These are phyloP conservation scores for Charina bottae DNA, from an alignment of 2,113 vertebrate species.

Conservation along the genomic window DNA sequence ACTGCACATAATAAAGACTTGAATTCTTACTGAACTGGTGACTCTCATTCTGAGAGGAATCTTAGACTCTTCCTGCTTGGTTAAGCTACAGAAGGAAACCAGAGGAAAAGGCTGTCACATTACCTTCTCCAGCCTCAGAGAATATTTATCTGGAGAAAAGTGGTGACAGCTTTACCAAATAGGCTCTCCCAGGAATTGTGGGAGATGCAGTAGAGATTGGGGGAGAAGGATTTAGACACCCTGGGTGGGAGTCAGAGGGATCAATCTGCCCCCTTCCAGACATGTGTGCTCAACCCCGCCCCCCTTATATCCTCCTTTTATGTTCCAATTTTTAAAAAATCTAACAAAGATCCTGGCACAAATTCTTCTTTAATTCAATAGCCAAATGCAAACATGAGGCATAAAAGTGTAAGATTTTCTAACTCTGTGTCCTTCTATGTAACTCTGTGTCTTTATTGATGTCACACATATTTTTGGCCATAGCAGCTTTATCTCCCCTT, in stretches of 20 bases:
- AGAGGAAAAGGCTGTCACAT: background rate
- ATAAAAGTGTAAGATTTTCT: background rate
- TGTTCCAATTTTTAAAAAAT: background rate
- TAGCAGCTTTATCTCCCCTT: background rate
- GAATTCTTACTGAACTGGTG: background rate
- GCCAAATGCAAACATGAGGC: background rate
- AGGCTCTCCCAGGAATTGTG: background rate
- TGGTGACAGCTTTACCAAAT: background rate
- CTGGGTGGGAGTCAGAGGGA: background rate
- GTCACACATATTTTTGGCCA: background rate
- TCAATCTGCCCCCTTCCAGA: background rate
- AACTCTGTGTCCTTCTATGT: background rate
- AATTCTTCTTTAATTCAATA: background rate
- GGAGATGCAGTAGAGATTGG: background rate
- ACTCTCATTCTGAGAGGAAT: background rate
- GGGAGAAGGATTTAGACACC: background rate
- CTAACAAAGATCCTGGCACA: background rate
- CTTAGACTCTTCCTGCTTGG: background rate
- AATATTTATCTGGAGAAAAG: background rate
- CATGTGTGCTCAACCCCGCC: background rate
- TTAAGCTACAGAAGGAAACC: background rate
- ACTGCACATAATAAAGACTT: too few relatives aligned
- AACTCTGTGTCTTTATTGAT: fast-evolving
- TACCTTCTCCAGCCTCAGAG: background rate
- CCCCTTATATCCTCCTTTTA: background rate